Percentiles rank a stretch among this genome's conserved stretches.
These are phyloP conservation scores for Suillia variegata DNA, from an alignment of 2,888 invertebrate species.

Conservation along the genomic window DNA sequence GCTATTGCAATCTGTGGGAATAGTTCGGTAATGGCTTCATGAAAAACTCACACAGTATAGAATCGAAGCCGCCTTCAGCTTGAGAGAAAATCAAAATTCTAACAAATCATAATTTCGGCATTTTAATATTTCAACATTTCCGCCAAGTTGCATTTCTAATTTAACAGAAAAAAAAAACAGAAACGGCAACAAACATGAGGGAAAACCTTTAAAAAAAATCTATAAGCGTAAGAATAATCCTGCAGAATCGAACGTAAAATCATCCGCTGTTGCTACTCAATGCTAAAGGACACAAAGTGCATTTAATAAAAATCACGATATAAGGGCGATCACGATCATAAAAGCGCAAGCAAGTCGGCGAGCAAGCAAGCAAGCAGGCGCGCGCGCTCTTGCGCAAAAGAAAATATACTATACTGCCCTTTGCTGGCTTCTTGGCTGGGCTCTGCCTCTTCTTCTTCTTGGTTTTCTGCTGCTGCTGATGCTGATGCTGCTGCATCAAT, in stretches of 20 bases:
- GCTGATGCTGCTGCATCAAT: slow-evolving; percentile 13
- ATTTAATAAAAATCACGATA: slow-evolving; percentile 43
- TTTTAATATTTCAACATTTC: too few species aligned
- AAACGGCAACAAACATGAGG: not conserved
- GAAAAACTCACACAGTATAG: too few species aligned
- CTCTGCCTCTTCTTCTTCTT: not conserved
- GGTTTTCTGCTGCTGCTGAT: not conserved
- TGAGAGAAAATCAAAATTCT: too few species aligned
- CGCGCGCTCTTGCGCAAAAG: slow-evolving; percentile 17
- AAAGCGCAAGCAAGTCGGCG: slow-evolving; percentile 19
- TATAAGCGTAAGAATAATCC: not conserved
- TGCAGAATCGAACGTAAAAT: not conserved
- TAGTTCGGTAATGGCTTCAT: too few species aligned
- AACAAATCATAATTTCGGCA: too few species aligned
- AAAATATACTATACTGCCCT: slow-evolving; percentile 24
- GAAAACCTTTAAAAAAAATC: too few species aligned
- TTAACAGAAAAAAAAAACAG: slow-evolving; percentile 29
- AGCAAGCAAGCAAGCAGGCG: not conserved
- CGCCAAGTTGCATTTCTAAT: too few species aligned
- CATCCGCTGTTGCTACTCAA: not conserved
- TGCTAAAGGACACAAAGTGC: slow-evolving; percentile 24
- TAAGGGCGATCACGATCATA: slow-evolving; percentile 46
- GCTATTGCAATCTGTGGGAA: too few species aligned
- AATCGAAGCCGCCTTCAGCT: too few species aligned
- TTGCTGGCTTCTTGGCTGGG: slow-evolving; percentile 1